A percentile compares a stretch with the other conserved stretches of the same genome.
These are phyloP conservation scores for Trachelipus rathkii DNA, from an alignment of 1,140 invertebrate genomes.

Conservation along the genomic window DNA sequence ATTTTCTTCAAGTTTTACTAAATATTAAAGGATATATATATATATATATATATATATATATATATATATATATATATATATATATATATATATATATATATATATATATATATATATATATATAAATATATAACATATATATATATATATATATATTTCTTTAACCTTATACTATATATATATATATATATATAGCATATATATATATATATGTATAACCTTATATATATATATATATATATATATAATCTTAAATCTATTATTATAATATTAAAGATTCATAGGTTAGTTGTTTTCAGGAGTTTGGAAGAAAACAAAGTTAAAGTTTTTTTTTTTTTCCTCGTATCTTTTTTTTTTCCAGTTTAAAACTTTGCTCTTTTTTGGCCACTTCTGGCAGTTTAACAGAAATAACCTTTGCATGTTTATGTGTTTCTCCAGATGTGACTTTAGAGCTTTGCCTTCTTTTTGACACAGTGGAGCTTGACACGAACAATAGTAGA, in stretches of 20 bases:
- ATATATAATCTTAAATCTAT: background rate
- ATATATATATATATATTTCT: no score
- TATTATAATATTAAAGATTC: no score
- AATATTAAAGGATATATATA: no score
- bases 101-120: no score
- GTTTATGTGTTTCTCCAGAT: background rate
- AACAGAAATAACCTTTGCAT: background rate
- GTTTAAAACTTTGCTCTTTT: background rate
- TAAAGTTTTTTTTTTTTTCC: background rate
- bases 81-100: no score
- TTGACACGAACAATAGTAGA: conserved; percentile 10
- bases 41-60: no score
- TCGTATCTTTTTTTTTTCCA: no score
- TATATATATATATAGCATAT: background rate
- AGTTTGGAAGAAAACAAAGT: background rate
- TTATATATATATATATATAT: background rate
- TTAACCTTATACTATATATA: background rate
- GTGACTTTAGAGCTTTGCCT: background rate
- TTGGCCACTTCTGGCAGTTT: background rate
- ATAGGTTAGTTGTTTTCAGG: background rate
- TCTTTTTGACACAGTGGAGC: background rate
- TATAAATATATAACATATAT: no score
- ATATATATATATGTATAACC: background rate
- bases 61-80: no score
- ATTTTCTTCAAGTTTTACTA: no score